Evolutionary conservation across 2,113 vertebrate species (phyloP).

Genomic region (Erythrolamprus reginae): DNA sequence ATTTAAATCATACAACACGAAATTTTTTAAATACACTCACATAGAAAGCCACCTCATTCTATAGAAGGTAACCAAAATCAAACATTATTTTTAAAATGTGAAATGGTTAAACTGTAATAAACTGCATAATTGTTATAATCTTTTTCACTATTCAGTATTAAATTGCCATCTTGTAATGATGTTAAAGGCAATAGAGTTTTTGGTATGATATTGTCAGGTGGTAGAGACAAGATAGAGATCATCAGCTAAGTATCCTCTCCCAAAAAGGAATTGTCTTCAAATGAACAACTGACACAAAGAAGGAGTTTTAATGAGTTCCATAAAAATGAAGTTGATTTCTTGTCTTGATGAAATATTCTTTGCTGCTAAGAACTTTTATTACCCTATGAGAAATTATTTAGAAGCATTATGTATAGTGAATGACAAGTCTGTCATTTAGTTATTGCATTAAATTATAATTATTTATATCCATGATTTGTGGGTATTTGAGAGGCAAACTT

Average conservation of each 20-base stretch:
- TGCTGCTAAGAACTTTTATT: background rate
- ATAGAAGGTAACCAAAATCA: background rate
- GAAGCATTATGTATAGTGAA: background rate
- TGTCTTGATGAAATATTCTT: background rate
- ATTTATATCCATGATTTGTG: background rate
- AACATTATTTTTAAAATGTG: background rate
- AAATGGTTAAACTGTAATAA: background rate
- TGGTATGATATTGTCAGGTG: background rate
- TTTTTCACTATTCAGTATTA: background rate
- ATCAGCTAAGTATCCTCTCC: background rate
- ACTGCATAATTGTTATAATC: background rate
- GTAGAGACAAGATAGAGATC: background rate
- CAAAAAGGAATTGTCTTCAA: background rate
- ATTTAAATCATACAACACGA: background rate
- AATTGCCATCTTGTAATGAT: background rate
- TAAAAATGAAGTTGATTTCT: background rate
- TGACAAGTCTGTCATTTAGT: background rate
- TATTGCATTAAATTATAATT: background rate
- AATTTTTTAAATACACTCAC: background rate
- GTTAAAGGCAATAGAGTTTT: background rate
- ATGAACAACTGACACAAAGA: background rate
- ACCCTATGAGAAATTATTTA: background rate
- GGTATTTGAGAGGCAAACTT: background rate
- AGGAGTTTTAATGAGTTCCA: background rate
- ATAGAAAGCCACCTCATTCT: background rate